Base-by-base conservation (phyloP, 2,888 invertebrate species). In the Morpho achilles region DNA sequence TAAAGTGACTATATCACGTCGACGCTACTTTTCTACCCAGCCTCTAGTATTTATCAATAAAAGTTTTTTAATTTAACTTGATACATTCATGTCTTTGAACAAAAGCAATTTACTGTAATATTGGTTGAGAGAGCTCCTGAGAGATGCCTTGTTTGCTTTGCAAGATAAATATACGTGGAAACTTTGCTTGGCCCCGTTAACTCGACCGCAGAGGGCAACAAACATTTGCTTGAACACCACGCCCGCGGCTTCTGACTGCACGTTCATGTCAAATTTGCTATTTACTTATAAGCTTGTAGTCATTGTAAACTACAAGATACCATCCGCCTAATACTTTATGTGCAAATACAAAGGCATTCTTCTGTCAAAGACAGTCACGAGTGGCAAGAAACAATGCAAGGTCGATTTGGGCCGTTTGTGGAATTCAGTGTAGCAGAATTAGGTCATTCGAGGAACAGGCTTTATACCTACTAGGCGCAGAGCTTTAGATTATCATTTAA, bases 181-280 rank as follows among this genome's bases (percentile, higher is more conserved):
- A 74, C 69, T 74, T 75, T 67, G 65, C 64, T 66, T 62, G 64
- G 64, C 66, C 68, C 66, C 65, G 68, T 71, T 69, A 71, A 68
- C 62, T 72, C 62, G 63, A 63, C 68, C 70, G 58, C 69, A 69
- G 69, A 57, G 59, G 60, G 60, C 58, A 53, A 51, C 62, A 61
- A 65, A 64, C 56, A 62, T 62, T 64, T 58, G 60, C 54, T 48
- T 10, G 43, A 57, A 71, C 65, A 73, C 43, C 43, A 43, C 46
- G 51, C 51, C 22, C 60, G 40, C 8, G 56, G 41, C 61, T 61
- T 57, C 63, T 59, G 61, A 52, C 58, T 58, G 53, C 58, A 45
- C 52, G 57, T 57, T 46, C 39, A 50, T 16, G 43, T 56, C 54
- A 57, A 42, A 52, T 39, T 56, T 50, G 53, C 52, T 53, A 55